Evolutionary conservation across 1,140 invertebrate species (phyloP), one percentile per base, ranked within the genome.

Genomic region (Dendroctonus ponderosae): DNA sequence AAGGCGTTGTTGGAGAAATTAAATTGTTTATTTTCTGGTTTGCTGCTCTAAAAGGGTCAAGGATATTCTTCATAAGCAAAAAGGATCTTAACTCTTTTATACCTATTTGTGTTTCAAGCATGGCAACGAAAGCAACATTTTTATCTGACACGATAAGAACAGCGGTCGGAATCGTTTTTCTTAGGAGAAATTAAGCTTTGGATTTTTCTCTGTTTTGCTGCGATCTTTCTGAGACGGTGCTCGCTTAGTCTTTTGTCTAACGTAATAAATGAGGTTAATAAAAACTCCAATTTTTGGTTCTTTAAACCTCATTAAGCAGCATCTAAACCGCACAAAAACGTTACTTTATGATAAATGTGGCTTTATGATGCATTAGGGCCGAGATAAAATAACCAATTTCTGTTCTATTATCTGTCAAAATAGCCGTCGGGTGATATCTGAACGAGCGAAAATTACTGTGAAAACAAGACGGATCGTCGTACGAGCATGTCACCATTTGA

Each of bases 331-430:
- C 26, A 26, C 1, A 26, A 26, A 26, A 26, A 26, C 54, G 14
- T 37, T 59, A 11, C 48, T 50, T 59, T 48, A 58, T 67, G 60
- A 61, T 67, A 61, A 67, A 54, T 42, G 65, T 49, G 14, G 51
- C 43, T 64, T 72, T 72, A 70, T 72, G 58, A 69, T 63, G 62
- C 70, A 71, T 67, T 71, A 74, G 53, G 62, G 68, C 61, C 67
- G 58, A 69, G 70, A 74, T 70, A 73, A 74, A 75, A 71, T 73
- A 74, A 71, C 71, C 74, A 75, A 75, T 75, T 75, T 73, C 74
- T 75, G 74, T 75, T 75, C 74, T 75, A 75, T 75, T 75, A 75
- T 75, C 71, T 73, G 72, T 75, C 74, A 75, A 75, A 75, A 74
- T 71, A 70, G 74, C 70, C 71, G 53, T 64, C 64, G 67, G 68